These are phyloP conservation scores for Boulengeromyrus knoepffleri DNA, from an alignment of 2,113 vertebrate genomes.

Conservation along the genomic window DNA sequence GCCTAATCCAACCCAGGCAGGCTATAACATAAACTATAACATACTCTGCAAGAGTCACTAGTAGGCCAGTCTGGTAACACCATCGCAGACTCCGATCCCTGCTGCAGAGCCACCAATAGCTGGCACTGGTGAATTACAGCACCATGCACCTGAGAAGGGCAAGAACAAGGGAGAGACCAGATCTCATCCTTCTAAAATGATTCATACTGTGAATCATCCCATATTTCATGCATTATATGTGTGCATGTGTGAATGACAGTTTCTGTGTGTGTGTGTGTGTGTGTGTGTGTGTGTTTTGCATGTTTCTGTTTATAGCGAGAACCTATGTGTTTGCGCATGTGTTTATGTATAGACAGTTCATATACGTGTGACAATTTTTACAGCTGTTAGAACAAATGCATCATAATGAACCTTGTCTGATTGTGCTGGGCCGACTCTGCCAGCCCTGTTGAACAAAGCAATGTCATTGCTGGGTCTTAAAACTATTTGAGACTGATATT, in stretches of 20 bases:
- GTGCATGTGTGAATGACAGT: conserved; percentile 3
- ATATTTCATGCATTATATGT: not conserved
- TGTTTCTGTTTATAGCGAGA: not conserved
- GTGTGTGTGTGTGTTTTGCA: not conserved
- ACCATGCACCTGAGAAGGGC: not conserved
- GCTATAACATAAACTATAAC: not conserved
- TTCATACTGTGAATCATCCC: not conserved
- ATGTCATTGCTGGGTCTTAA: not conserved
- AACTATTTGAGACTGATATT: not conserved
- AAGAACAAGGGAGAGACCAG: not conserved
- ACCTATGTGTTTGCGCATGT: not conserved
- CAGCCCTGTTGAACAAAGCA: not conserved
- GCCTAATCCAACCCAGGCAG: not conserved
- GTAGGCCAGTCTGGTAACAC: not conserved
- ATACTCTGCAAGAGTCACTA: not conserved
- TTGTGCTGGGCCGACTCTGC: not conserved
- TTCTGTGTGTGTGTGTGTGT: not conserved
- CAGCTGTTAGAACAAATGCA: not conserved
- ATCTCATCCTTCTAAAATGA: not conserved
- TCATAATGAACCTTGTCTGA: not conserved
- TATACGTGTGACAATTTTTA: not conserved
- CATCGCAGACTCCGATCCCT: not conserved
- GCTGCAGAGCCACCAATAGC: not conserved
- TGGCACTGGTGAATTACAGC: not conserved
- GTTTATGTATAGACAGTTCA: not conserved